Percentiles rank a stretch among this genome's conserved stretches.
phyloP scores from a whole-genome alignment of 2,113 vertebrate species.

The Phalacrocorax carbo region DNA sequence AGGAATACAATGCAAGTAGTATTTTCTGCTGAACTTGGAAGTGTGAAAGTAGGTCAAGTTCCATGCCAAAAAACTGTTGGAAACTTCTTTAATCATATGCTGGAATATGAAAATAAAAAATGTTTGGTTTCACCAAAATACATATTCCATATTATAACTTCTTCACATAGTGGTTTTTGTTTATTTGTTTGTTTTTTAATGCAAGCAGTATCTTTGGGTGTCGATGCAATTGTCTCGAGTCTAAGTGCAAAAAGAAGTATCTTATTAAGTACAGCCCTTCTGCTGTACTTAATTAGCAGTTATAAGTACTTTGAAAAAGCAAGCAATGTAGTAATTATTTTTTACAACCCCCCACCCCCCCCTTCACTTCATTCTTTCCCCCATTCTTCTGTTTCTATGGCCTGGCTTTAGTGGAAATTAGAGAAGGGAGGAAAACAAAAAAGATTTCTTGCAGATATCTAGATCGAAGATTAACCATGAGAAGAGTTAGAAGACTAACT shows the following conservation, averaged over 20 bases:
- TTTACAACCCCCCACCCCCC: neutral
- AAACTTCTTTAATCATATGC: neutral
- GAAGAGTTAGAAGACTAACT: neutral
- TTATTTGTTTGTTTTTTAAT: neutral
- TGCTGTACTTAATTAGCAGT: neutral
- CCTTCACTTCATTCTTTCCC: neutral
- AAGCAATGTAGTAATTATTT: neutral
- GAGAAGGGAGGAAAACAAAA: neutral
- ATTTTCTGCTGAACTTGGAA: neutral
- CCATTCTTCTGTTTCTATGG: neutral
- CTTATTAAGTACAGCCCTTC: neutral
- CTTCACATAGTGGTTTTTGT: neutral
- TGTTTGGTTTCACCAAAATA: neutral
- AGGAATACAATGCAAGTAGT: neutral
- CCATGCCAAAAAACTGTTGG: neutral
- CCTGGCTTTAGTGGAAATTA: neutral
- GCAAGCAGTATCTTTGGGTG: neutral
- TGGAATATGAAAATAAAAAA: neutral
- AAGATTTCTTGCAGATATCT: neutral
- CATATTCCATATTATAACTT: neutral
- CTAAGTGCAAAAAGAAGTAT: neutral
- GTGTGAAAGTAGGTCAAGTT: neutral
- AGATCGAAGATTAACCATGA: neutral
- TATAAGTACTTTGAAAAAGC: neutral
- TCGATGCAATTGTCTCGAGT: neutral